These are phyloP conservation scores for Rhabdophis nuchalis DNA, from an alignment of 2,797 vertebrate genomes.

Conservation along the genomic window DNA sequence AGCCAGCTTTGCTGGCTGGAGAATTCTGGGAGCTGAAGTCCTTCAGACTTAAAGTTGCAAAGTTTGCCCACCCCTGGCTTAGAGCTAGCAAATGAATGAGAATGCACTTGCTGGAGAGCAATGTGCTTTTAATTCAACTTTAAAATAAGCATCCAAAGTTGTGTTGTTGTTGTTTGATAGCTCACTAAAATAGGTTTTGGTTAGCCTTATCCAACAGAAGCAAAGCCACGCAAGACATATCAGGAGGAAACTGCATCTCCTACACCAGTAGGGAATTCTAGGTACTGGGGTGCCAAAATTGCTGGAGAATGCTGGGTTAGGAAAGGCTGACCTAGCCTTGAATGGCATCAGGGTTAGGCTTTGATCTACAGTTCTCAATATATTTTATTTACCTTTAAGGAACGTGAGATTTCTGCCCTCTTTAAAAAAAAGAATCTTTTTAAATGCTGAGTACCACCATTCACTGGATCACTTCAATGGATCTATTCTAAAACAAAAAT, in stretches of 20 bases:
- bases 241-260: background rate
- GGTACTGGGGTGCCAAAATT: background rate
- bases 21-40: too few relatives aligned
- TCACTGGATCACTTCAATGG: background rate
- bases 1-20: too few relatives aligned
- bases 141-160: background rate
- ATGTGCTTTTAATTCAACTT: background rate
- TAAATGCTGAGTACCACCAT: background rate
- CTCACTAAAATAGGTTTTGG: background rate
- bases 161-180: background rate
- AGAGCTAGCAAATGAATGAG: background rate
- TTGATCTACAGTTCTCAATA: background rate
- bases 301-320: background rate
- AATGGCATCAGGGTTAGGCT: background rate
- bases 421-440: background rate
- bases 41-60: too few relatives aligned
- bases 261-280: background rate
- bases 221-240: background rate
- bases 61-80: too few relatives aligned
- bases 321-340: background rate
- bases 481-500: background rate
- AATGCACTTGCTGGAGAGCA: background rate
- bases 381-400: background rate
- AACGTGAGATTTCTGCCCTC: background rate
- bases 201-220: background rate